phyloP scores from a whole-genome alignment of 2,113 vertebrate genomes.

The Serinus canaria region DNA sequence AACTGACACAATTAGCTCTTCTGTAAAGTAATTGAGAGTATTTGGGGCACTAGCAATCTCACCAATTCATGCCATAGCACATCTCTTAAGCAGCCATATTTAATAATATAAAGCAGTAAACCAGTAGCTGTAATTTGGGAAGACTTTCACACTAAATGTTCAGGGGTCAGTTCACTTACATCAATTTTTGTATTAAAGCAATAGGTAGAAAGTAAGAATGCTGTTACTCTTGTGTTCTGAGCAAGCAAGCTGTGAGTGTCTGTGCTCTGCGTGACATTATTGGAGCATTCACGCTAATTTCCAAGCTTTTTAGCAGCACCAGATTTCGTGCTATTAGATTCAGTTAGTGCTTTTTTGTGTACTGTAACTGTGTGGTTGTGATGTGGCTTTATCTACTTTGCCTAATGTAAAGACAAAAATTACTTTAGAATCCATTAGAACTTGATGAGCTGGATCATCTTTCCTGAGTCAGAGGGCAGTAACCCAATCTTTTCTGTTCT shows the following conservation, averaged over 20 bases:
- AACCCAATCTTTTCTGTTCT: neutral
- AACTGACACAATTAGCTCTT: neutral
- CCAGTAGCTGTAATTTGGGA: neutral
- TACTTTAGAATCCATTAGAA: neutral
- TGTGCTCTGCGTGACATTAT: neutral
- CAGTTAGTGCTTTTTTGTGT: neutral
- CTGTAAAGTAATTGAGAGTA: neutral
- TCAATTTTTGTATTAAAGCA: neutral
- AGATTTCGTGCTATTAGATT: neutral
- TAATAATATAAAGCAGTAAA: neutral
- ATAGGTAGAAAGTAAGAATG: neutral
- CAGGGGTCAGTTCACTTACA: neutral
- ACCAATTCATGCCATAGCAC: neutral
- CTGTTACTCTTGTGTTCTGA: neutral
- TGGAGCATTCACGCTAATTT: neutral
- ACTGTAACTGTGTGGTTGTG: neutral
- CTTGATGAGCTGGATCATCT: neutral
- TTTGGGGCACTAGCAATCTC: neutral
- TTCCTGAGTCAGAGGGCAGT: neutral
- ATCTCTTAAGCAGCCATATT: neutral
- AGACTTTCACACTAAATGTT: neutral
- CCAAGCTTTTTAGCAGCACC: neutral
- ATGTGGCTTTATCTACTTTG: conserved; percentile 4
- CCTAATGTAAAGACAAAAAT: conserved; percentile 6
- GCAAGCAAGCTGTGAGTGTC: neutral